These are phyloP conservation scores for Seira musarum DNA, from an alignment of 2,888 invertebrate genomes.

Conservation along the genomic window DNA sequence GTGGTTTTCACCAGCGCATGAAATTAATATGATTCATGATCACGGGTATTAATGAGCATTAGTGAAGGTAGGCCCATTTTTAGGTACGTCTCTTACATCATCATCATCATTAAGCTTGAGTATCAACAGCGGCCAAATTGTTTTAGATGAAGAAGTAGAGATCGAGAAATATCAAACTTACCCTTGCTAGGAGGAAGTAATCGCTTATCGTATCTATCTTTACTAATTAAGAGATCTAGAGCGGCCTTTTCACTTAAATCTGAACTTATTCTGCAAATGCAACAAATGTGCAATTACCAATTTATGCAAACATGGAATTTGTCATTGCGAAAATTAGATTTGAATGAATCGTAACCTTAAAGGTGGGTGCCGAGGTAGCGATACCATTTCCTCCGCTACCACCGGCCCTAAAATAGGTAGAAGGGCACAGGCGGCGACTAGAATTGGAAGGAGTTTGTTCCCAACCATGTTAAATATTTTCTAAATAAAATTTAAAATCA, in stretches of 20 bases:
- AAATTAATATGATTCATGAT: too few species aligned
- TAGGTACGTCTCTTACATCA: not conserved
- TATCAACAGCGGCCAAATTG: too few species aligned
- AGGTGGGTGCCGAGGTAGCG: conserved; percentile 56
- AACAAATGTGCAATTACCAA: too few species aligned
- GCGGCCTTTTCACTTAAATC: conserved; percentile 71
- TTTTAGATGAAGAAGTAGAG: too few species aligned
- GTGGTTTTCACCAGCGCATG: too few species aligned
- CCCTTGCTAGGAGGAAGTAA: conserved; percentile 85
- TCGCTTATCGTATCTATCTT: conserved; percentile 93
- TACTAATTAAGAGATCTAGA: conserved; percentile 89
- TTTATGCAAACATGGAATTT: too few species aligned
- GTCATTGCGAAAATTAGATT: too few species aligned
- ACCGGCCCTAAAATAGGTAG: conserved; percentile 67
- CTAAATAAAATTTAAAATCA: conserved; percentile 6
- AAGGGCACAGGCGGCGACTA: conserved; percentile 66
- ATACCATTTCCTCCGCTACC: conserved; percentile 63
- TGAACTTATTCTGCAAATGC: conserved; percentile 56
- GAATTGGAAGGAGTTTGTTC: conserved; percentile 62
- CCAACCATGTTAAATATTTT: conserved; percentile 60
- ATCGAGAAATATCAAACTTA: conserved; percentile 72
- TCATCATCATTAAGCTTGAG: too few species aligned
- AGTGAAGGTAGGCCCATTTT: not conserved
- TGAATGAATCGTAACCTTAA: conserved; percentile 57
- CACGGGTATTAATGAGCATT: too few species aligned